These are phyloP conservation scores for Crotophaga sulcirostris DNA, from an alignment of 2,113 vertebrate species.

Conservation along the genomic window DNA sequence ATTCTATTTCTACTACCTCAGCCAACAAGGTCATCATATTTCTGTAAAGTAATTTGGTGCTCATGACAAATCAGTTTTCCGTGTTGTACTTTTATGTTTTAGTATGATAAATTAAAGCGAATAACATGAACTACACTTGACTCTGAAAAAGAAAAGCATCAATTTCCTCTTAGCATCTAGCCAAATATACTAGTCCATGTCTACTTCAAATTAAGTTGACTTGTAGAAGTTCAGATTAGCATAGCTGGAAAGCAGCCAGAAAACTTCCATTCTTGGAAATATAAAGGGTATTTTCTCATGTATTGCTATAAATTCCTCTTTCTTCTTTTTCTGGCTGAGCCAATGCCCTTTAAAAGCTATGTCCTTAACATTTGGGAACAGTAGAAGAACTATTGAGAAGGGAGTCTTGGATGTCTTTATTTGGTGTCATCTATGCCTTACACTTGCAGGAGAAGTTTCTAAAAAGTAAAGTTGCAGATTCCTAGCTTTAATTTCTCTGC, in stretches of 20 bases:
- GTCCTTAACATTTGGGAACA: not conserved
- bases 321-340: not conserved
- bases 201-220: not conserved
- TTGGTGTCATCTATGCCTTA: not conserved
- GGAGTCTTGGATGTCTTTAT: not conserved
- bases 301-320: not conserved
- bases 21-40: not conserved
- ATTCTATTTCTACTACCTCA: not conserved
- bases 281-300: not conserved
- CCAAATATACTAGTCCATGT: not conserved
- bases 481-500: not conserved
- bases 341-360: not conserved
- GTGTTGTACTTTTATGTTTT: not conserved
- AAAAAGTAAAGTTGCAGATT: not conserved
- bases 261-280: not conserved
- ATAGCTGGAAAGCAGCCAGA: not conserved
- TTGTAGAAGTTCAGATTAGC: not conserved
- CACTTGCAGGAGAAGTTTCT: not conserved
- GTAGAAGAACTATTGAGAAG: not conserved
- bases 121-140: not conserved
- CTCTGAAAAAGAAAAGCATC: not conserved
- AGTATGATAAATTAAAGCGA: not conserved
- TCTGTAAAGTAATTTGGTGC: not conserved
- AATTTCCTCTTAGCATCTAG: not conserved
- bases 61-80: not conserved